Evolutionary conservation across 2,113 vertebrate genomes (phyloP).

Genomic region (Hiodon tergisus): DNA sequence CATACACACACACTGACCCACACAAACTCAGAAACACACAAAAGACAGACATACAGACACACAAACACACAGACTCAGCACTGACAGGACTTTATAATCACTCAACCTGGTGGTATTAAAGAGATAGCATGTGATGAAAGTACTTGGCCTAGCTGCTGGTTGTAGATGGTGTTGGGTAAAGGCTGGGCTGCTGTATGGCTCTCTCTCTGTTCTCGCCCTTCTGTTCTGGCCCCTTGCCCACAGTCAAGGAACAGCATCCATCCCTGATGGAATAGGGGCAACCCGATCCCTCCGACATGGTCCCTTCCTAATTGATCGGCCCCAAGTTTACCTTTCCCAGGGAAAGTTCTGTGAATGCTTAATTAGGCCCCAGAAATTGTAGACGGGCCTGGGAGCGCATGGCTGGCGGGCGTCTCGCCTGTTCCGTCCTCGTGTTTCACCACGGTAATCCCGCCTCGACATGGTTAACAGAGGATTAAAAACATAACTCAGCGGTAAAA

Average conservation of each 20-base stretch:
- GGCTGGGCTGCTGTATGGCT: neutral
- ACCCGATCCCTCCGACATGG: constrained; percentile 38
- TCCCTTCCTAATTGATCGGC: constrained; percentile 49
- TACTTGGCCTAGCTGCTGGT: constrained; percentile 4
- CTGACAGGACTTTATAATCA: too few species aligned
- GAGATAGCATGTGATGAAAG: too few species aligned
- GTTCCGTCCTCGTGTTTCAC: constrained; percentile 8
- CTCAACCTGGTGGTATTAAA: too few species aligned
- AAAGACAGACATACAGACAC: too few species aligned
- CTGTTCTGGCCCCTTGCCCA: constrained; percentile 29
- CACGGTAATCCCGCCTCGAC: constrained; percentile 27
- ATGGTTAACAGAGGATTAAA: constrained; percentile 25
- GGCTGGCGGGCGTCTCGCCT: constrained; percentile 34
- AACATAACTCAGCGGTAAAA: constrained; percentile 26
- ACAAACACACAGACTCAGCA: too few species aligned
- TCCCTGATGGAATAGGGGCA: constrained; percentile 46
- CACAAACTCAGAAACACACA: too few species aligned
- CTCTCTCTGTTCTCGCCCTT: neutral
- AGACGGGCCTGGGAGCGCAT: constrained; percentile 42
- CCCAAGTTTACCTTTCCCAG: constrained; percentile 57
- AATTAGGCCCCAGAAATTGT: constrained; percentile 55
- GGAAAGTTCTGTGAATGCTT: constrained; percentile 55
- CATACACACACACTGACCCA: too few species aligned
- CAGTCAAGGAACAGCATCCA: constrained; percentile 22
- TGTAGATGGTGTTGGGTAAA: constrained; percentile 26